Evolutionary conservation across 2,113 vertebrate species (phyloP), one percentile per base, ranked within the genome.

Genomic region (Nicator chloris): DNA sequence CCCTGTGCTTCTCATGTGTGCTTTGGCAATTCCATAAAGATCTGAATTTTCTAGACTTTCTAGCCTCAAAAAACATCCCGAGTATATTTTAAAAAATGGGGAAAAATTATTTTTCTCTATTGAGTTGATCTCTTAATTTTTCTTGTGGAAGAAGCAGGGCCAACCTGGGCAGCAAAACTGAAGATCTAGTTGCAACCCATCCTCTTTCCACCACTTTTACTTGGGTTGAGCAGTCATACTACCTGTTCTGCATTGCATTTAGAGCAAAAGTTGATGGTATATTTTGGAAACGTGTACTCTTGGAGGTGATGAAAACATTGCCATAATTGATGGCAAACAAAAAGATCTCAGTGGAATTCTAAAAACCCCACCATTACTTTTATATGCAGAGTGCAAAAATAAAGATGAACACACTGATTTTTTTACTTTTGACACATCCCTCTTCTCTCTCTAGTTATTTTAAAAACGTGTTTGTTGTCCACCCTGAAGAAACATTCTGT

Each of bases 361-460:
- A 9, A 66, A 73, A 63, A 3, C 2, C 1, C 1, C 0, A 1
- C 12, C 23, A 10, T 39, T 69, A 69, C 26, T 72, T 85, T 65
- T 44, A 80, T 9, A 23, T 27, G 20, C 5, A 28, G 13, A 50
- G 13, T 28, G 6, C 45, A 65, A 92, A 77, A 88, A 75, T 45
- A 54, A 63, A 54, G 30, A 37, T 47, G 20, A 72, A 39, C 18
- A 42, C 4, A 20, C 3, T 4, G 11, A 11, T 15, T 37, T 77
- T 78, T 78, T 31, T 10, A 47, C 14, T 9, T 64, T 71, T 57
- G 50, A 69, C 69, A 53, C 14, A 33, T 71, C 49, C 47, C 14
- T 30, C 17, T 78, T 76, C 30, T 42, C 11, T 65, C 35, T 75
- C 19, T 22, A 35, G 39, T 57, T 70, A 61, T 30, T 93, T 72